Percentiles rank a stretch among this genome's conserved stretches.
phyloP scores from a whole-genome alignment of 92 coral and sea anemone genomes.

The Metridium senile region DNA sequence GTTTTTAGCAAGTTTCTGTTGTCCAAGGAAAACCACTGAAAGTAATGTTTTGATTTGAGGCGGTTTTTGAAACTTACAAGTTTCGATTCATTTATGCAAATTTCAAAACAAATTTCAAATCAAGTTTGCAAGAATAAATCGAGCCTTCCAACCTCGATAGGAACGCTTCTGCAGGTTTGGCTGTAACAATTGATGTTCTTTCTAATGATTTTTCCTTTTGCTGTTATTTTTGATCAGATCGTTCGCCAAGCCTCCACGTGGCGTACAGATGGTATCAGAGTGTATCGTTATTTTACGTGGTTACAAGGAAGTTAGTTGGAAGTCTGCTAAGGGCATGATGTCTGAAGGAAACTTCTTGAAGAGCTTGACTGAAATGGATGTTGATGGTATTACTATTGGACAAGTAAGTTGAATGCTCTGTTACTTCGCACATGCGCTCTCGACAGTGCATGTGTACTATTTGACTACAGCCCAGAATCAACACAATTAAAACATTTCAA shows the following conservation, averaged over 20 bases:
- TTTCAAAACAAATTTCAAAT: no score
- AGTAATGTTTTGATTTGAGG: no score
- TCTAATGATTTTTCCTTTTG: not conserved
- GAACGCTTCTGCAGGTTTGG: no score
- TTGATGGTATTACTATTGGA: constrained; percentile 84
- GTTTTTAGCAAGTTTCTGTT: no score
- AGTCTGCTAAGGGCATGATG: constrained; percentile 99
- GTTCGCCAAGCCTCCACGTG: constrained; percentile 98
- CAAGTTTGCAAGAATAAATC: no score
- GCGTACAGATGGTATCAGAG: constrained; percentile 97
- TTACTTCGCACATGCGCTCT: not conserved
- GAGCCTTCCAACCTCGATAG: no score
- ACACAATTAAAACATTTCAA: no score
- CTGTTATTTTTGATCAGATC: constrained; percentile 48
- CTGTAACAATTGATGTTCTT: no score
- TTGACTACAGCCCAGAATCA: no score
- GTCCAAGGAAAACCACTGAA: no score
- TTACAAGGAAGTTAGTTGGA: constrained; percentile 92
- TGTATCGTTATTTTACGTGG: constrained; percentile 97
- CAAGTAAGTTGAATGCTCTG: constrained; percentile 43
- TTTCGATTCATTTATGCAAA: no score
- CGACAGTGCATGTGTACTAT: not conserved
- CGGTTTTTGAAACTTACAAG: no score
- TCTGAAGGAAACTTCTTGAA: constrained; percentile 98
- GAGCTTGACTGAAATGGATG: constrained; percentile 93